Base-by-base conservation (phyloP, 2,113 vertebrate genomes). In the Aegotheles bennettii region DNA sequence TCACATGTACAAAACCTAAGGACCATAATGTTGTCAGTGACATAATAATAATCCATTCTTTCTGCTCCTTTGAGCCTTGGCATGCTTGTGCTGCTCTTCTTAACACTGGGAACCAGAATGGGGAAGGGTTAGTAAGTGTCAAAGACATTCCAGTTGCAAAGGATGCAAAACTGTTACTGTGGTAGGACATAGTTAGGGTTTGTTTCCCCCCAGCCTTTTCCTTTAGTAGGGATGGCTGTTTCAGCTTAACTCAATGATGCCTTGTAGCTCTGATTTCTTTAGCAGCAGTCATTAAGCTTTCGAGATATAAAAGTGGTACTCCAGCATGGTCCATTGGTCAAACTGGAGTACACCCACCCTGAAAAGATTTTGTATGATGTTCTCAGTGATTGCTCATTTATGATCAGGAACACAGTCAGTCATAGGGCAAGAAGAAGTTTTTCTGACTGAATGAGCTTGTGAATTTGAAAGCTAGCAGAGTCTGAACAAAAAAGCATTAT, bases 351-450 rank as follows among this genome's bases (percentile, higher is more conserved):
- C 35, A 89, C 11, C 8, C 42, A 69, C 40, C 20, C 57, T 76
- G 67, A 87, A 60, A 95, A 79, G 57, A 59, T 83, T 85, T 76
- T 77, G 18, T 61, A 80, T 0, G 0, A 51, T 76, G 57, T 23
- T 91, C 94, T 77, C 67, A 70, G 45, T 90, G 75, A 95, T 90
- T 90, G 67, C 45, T 90, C 67, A 83, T 90, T 93, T 93, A 38
- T 68, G 88, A 77, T 77, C 78, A 94, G 90, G 82, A 93, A 60
- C 28, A 80, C 54, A 74, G 79, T 92, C 76, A 83, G 53, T 61
- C 7, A 2, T 26, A 90, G 38, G 38, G 61, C 21, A 90, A 36
- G 20, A 68, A 82, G 61, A 75, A 89, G 42, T 45, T 23, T 84
- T 91, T 68, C 48, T 90, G 75, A 93, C 25, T 94, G 70, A 95